Base-by-base conservation (phyloP, 2,888 invertebrate species). In the Cecidostiba fungosa region DNA sequence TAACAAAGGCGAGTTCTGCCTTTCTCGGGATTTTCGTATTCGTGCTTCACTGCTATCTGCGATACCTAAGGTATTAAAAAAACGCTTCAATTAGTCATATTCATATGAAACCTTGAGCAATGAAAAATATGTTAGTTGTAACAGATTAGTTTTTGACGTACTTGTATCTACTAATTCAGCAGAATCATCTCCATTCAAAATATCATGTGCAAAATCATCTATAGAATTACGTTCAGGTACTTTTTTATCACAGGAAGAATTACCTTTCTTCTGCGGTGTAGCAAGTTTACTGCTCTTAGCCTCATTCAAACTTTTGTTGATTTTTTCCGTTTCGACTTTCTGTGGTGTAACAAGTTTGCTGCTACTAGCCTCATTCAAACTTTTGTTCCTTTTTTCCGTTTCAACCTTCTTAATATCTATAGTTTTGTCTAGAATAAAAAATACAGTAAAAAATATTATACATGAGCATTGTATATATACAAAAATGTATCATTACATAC, bases 401-500 rank as follows among this genome's bases (percentile, higher is more conserved):
- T 43, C 62, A 3, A 32, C 50, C 10, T 72, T 77, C 29, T 32
- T 16, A 78, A 43, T 36, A n/a, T 39, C 6, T 26, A 54, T 26
- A 0, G 54, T 66, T 76, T 76, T 26, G 26, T 79, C 69, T 76
- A 26, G 6, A 69, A 59, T 59, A 59, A 59, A 77, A 23, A 73
- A 47, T 32, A 76, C 59, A 62, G 23, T 39, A n/a, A 82, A 82
- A n/a, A 43, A 50, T 77, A 78, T 79, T 16, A 80, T 29, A 16
- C 59, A 72, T 73, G 3, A 32, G 26, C n/a, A 3, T 29, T 26
- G 3, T 73, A 23, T 26, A 59, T 4, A 29, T 66, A 39, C 79
- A 73, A 73, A 70, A 26, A 81, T 62, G 0, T 82, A 80, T 47
- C 74, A 83, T 85, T 82, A 85, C 85, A 73, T 79, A 84, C 77